Base-by-base conservation (phyloP, 2,888 invertebrate species). In the Metellina segmentata region DNA sequence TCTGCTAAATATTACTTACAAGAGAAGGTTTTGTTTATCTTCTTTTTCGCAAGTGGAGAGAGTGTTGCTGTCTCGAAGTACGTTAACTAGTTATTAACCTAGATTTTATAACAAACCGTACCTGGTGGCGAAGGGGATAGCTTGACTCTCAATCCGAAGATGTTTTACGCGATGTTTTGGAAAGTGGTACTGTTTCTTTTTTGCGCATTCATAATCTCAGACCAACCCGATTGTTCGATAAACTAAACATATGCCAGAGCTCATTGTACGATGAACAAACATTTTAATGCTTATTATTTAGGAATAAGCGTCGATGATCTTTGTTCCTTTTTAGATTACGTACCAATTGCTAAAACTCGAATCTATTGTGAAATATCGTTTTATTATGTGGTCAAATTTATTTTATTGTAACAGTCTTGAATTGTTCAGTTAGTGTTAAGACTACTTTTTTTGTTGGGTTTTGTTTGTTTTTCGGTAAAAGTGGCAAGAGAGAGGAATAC, bases 1-100 rank as follows among this genome's bases (percentile, higher is more conserved):
- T 34, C 34, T 34, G 34, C 13, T 61, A 8, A 61, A 61, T 16
- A 9, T 61, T 61, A 61, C 61, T 34, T 19, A 71, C 75, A 34
- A 75, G 16, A 8, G 52, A 71, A 71, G 82, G n/a, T 49, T 85
- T 49, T 78, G n/a, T 49, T 86, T 86, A 11, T 71, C 78, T 78
- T 20, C 19, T 52, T n/a, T 48, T 69, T 75, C 20, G 34, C 77
- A 53, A 2, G 51, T 16, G 69, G 70, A 78, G 85, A 90, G 81
- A 85, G 85, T 90, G 85, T 86, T 85, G 79, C 81, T 81, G 71
- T 90, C 51, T 69, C 34, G 16, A n/a, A 51, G 20, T 4, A 52
- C 70, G 79, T 90, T 85, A 90, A 90, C 90, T 90, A 90, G 90
- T 90, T 85, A 90, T 90, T 90, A 90, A 81, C 90, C 90, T 90